phyloP scores from a whole-genome alignment of 2,888 invertebrate species.

The Cyclophora albipunctata region DNA sequence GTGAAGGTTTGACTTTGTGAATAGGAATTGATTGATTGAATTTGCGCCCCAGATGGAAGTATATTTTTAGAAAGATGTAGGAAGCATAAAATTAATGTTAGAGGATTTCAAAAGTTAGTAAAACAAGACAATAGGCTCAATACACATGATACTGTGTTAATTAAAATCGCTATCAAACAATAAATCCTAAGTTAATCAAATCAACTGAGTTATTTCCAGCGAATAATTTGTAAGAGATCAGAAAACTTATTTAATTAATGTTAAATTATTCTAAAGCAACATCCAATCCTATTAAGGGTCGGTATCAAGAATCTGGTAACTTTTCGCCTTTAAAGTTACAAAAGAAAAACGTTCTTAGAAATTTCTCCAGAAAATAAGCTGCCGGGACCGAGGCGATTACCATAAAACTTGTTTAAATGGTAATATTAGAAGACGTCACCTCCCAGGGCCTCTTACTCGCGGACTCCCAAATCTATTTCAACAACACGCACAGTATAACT shows the following conservation, averaged over 20 bases:
- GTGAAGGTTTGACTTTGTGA: too few relatives aligned
- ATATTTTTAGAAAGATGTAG: too few relatives aligned
- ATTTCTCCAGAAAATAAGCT: conserved; percentile 65
- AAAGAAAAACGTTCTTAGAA: conserved; percentile 62
- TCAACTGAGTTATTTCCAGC: conserved; percentile 29
- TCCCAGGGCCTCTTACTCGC: conserved; percentile 43
- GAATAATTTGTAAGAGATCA: conserved; percentile 31
- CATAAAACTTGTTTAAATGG: conserved; percentile 76
- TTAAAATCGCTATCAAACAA: not conserved
- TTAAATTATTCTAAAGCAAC: conserved; percentile 54
- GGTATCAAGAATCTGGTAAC: conserved; percentile 61
- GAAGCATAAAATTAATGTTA: too few relatives aligned
- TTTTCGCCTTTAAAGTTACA: conserved; percentile 57
- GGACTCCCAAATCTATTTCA: conserved; percentile 46
- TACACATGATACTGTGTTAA: too few relatives aligned
- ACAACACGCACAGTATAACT: conserved; percentile 10
- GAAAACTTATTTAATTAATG: conserved; percentile 56
- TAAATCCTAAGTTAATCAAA: conserved; percentile 12
- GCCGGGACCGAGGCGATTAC: conserved; percentile 58
- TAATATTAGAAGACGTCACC: conserved; percentile 73
- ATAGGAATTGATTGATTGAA: too few relatives aligned
- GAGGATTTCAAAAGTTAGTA: too few relatives aligned
- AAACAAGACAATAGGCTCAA: too few relatives aligned
- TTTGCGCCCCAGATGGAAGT: too few relatives aligned
- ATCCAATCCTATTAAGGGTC: conserved; percentile 59